Percentiles rank a stretch among this genome's conserved stretches.
These are phyloP conservation scores for Tapera naevia DNA, from an alignment of 2,797 vertebrate genomes.

Conservation along the genomic window DNA sequence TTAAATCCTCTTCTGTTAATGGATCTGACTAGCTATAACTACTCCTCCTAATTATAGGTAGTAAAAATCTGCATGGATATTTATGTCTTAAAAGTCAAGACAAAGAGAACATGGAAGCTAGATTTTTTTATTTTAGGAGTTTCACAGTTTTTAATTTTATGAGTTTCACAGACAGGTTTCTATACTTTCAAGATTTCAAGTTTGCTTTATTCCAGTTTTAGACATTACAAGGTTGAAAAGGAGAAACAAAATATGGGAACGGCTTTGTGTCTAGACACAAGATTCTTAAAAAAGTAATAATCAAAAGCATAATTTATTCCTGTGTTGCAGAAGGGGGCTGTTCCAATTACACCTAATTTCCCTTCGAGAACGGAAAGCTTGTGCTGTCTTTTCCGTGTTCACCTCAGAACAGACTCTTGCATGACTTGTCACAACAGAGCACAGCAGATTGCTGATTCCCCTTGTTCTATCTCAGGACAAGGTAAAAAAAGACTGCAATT, in stretches of 20 bases:
- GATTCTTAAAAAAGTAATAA: not conserved
- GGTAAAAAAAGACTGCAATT: not conserved
- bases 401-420: not conserved
- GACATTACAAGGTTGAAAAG: not conserved
- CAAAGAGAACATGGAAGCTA: not conserved
- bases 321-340: not conserved
- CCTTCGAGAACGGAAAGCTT: not conserved
- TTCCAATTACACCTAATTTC: not conserved
- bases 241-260: accelerated
- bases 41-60: not conserved
- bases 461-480: not conserved
- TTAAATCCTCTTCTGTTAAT: not conserved
- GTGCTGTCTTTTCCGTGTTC: not conserved
- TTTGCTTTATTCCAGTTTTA: not conserved
- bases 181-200: not conserved
- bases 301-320: not conserved
- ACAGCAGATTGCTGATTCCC: not conserved
- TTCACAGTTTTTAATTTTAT: not conserved
- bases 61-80: not conserved
- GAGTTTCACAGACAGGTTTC: not conserved
- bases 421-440: not conserved
- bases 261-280: not conserved
- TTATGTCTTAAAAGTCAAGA: not conserved
- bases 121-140: not conserved
- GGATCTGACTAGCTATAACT: not conserved